Conservation (phyloP, 1,140 invertebrate species). For the Drosophila gunungcola region DNA sequence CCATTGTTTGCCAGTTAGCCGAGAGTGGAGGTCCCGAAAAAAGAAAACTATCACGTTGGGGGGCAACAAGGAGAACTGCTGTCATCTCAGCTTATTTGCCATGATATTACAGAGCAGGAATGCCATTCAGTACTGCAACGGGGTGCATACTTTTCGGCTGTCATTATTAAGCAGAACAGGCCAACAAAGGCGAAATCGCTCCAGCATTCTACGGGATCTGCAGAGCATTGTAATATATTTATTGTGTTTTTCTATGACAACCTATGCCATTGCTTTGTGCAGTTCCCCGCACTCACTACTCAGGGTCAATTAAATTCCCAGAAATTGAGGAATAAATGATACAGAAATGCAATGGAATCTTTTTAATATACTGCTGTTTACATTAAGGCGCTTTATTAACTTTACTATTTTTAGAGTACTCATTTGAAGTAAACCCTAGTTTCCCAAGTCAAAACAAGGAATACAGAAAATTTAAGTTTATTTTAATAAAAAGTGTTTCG, state of each 20-base stretch:
- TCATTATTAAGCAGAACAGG: neutral
- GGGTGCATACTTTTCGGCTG: slow-evolving; percentile 55
- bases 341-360: no score
- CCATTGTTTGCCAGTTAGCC: slow-evolving; percentile 50
- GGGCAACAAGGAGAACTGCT: neutral
- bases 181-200: slow-evolving; percentile 8
- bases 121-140: slow-evolving; percentile 2
- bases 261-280: no score
- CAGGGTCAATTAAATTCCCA: no score
- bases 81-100: slow-evolving; percentile 20
- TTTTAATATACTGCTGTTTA: no score
- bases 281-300: no score
- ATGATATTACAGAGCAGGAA: slow-evolving; percentile 24
- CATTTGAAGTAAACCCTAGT: neutral
- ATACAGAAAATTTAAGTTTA: neutral
- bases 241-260: neutral
- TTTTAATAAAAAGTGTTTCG: neutral
- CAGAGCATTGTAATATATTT: neutral
- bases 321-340: no score
- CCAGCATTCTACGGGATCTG: neutral
- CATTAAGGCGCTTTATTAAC: no score
- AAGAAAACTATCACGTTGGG: neutral
- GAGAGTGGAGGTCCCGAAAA: neutral
- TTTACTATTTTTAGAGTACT: no score
- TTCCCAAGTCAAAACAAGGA: neutral